Evolutionary conservation across 2,797 vertebrate species (phyloP).

Genomic region (Merluccius polli): DNA sequence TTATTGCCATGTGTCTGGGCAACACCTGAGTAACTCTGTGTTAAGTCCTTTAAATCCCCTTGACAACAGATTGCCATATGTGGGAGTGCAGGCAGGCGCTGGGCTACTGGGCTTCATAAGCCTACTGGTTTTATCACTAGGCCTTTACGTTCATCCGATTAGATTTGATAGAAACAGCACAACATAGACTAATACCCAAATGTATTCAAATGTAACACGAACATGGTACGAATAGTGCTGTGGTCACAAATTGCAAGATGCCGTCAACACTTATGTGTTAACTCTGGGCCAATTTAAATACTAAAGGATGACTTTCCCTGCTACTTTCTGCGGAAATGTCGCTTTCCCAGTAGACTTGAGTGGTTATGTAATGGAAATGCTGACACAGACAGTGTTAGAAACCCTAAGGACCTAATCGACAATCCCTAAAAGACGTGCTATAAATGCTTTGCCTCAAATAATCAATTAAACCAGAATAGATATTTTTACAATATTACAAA

Average conservation of each 20-base stretch:
- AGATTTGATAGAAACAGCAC: background rate
- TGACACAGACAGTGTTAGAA: background rate
- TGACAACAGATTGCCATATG: background rate
- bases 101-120: background rate
- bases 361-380: background rate
- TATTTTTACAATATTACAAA: background rate
- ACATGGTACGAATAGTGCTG: background rate
- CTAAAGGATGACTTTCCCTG: background rate
- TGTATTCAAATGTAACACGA: too few relatives aligned
- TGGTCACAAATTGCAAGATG: background rate
- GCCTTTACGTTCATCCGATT: background rate
- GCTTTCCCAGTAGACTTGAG: background rate
- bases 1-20: background rate
- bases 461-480: background rate
- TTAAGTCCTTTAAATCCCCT: background rate
- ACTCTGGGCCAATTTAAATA: background rate
- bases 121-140: background rate
- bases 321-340: background rate
- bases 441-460: background rate
- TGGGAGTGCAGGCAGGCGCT: background rate
- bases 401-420: background rate
- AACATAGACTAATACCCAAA: too few relatives aligned
- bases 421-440: background rate
- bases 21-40: background rate
- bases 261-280: background rate